Evolutionary conservation across 2,113 vertebrate genomes (phyloP), one percentile per base, ranked within the genome.

Genomic region (Emydocephalus ijimae): DNA sequence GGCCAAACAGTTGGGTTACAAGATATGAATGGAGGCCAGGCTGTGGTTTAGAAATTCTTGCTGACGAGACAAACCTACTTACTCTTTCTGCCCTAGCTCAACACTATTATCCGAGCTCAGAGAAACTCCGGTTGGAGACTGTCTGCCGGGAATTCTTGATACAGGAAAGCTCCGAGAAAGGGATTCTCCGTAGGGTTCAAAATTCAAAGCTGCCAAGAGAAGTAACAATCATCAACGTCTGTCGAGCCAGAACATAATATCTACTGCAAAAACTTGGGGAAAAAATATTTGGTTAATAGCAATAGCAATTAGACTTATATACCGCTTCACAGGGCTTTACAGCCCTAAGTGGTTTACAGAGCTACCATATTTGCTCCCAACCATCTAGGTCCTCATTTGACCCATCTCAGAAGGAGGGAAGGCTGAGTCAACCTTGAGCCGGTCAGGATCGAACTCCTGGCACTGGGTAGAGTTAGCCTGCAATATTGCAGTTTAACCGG

Each of bases 171-270:
- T 98, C 88, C 98, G 97, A 69, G 98, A 97, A 97, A 99, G 98
- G 8, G 98, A 98, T 86, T 99, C 97, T 92, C 98, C 97, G 23
- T 99, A 99, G 2, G 99, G 99, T 96, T 99, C 98, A 97, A 99
- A 98, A 97, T 98, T 99, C 96, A 99, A 96, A 85, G 97, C 99
- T 99, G 97, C 89, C 95, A 96, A 96, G 15, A 95, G 18, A 96
- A 34, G 92, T 89, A 94, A 54, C 89, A 69, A 45, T 24, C 4
- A 85, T 92, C 26, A 92, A 90, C 61, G 52, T 93, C 9, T 10
- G 57, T 59, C 57, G n/a, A n/a, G 29, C 61, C 61, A 15, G 61
- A 69, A n/a, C 12, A 11, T 61, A 26, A 26, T 3, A 61, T 26
- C 59, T 61, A 61, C 24, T 26, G 61, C 12, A n/a, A 69, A 69